These are phyloP conservation scores for Solenopsis fugax DNA, from an alignment of 1,140 invertebrate genomes.

Conservation along the genomic window DNA sequence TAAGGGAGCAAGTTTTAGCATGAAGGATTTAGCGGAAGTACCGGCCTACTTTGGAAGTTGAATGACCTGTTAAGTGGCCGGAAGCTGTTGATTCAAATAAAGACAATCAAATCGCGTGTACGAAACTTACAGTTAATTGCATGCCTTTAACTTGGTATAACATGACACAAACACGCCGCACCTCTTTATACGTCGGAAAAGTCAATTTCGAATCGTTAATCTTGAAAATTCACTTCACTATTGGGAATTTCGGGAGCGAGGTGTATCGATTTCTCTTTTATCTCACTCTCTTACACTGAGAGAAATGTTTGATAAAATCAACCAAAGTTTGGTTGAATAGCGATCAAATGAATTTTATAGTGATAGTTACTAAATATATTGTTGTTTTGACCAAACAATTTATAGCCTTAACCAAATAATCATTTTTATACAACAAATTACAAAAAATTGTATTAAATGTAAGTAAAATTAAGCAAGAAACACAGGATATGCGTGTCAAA, in stretches of 20 bases:
- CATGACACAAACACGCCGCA: not conserved
- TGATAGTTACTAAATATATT: too few species aligned
- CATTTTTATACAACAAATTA: too few species aligned
- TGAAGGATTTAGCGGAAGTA: slow-evolving; percentile 22
- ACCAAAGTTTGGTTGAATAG: too few species aligned
- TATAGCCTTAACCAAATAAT: too few species aligned
- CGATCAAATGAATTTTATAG: too few species aligned
- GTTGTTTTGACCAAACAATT: too few species aligned
- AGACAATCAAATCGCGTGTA: slow-evolving; percentile 6
- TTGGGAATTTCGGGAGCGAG: not conserved
- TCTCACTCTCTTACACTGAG: not conserved
- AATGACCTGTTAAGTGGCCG: slow-evolving; percentile 4
- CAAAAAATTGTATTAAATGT: too few species aligned
- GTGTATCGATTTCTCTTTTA: not conserved
- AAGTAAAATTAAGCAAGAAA: too few species aligned
- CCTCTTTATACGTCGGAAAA: slow-evolving; percentile 1
- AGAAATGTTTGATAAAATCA: too few species aligned
- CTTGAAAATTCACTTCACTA: not conserved
- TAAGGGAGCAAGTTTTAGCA: slow-evolving; percentile 33
- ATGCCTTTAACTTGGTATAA: not conserved
- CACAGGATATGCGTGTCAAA: too few species aligned
- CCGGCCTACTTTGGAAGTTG: slow-evolving; percentile 7
- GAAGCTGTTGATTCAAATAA: not conserved
- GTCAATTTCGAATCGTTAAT: slow-evolving; percentile 15
- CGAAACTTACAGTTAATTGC: not conserved